Evolutionary conservation across 2,113 vertebrate species (phyloP).

Genomic region (Deroptyus accipitrinus): DNA sequence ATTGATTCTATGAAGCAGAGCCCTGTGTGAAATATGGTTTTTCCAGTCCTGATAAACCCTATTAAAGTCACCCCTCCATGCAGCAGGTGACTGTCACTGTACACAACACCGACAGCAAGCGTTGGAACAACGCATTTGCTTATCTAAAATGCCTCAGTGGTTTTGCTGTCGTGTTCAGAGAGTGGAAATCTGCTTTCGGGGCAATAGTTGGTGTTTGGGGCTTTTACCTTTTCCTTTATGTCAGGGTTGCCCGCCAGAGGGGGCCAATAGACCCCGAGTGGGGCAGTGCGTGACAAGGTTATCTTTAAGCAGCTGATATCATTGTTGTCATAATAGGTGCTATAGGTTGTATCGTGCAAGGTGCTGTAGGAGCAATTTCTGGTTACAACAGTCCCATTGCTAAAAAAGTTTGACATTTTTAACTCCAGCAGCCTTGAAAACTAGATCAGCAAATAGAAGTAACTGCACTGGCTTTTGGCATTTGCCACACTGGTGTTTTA

Average conservation of each 20-base stretch:
- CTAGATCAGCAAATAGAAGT: neutral
- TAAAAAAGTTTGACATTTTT: neutral
- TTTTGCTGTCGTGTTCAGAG: neutral
- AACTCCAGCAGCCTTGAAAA: neutral
- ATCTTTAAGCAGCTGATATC: rapidly evolving
- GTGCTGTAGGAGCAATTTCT: neutral
- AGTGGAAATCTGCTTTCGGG: neutral
- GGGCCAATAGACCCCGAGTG: neutral
- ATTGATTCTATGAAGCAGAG: neutral
- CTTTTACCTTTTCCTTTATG: neutral
- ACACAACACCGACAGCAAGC: neutral
- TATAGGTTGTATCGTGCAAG: rapidly evolving
- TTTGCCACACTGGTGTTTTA: neutral
- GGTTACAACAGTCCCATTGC: neutral
- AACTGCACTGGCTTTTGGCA: neutral
- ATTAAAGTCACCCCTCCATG: neutral
- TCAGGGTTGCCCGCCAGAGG: neutral
- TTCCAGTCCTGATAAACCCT: neutral
- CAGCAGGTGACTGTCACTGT: neutral
- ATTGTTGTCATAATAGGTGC: neutral
- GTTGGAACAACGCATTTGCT: rapidly evolving
- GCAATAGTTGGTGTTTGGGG: neutral
- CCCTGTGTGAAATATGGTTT: neutral
- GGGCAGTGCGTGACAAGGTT: rapidly evolving
- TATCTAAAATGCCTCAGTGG: neutral